Conservation (phyloP, 2,888 invertebrate species). For the Mythimna pallens region DNA sequence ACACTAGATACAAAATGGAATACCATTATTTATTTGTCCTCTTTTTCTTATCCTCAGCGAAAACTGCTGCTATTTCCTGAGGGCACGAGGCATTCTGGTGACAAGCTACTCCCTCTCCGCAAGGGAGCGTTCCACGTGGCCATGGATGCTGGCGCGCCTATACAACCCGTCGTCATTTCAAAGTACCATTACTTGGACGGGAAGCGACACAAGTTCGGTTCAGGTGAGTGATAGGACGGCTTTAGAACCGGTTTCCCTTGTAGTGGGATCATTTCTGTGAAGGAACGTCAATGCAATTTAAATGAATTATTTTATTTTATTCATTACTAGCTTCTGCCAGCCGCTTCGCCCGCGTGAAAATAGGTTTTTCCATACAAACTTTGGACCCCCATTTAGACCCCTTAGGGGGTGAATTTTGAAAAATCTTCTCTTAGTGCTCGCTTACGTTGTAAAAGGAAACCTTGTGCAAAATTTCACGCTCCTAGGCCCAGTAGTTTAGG, state of each 20-base stretch:
- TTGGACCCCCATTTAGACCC: too few relatives aligned
- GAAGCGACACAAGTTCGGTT: constrained; percentile 91
- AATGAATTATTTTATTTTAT: background rate
- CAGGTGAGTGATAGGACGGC: constrained; percentile 85
- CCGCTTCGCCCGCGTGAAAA: too few relatives aligned
- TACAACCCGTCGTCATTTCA: constrained; percentile 97
- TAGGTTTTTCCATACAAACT: too few relatives aligned
- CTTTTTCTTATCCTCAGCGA: constrained; percentile 86
- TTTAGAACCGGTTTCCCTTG: constrained; percentile 31
- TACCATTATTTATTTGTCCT: background rate
- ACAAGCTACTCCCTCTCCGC: constrained; percentile 96
- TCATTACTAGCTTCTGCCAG: too few relatives aligned
- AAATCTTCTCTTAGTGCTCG: too few relatives aligned
- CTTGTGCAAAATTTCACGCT: too few relatives aligned
- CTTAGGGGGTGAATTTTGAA: too few relatives aligned
- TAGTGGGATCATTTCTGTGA: constrained; percentile 3
- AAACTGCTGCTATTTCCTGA: constrained; percentile 97
- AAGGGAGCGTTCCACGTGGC: constrained; percentile 99
- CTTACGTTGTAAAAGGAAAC: too few relatives aligned
- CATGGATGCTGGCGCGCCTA: constrained; percentile 94
- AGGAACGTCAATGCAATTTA: background rate
- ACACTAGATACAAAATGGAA: background rate
- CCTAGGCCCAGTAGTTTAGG: too few relatives aligned
- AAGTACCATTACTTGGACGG: constrained; percentile 94
- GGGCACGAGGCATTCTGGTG: constrained; percentile 96